Conservation (phyloP, 2,888 invertebrate genomes). For the Caenorhabditis sinica region DNA sequence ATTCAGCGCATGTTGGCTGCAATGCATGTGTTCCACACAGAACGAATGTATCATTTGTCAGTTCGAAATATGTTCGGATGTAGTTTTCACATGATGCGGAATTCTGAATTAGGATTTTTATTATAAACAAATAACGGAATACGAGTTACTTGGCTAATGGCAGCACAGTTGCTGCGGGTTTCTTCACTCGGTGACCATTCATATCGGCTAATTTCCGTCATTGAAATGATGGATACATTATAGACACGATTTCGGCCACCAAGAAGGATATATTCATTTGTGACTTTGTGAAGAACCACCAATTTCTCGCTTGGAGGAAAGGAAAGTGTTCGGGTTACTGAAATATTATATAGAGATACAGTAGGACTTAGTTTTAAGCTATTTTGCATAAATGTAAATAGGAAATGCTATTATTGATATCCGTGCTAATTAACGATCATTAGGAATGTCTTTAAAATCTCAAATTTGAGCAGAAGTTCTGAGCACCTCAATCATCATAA, state of each 20-base stretch:
- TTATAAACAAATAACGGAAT: not conserved
- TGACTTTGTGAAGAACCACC: slow-evolving; percentile 53
- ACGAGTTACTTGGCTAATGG: slow-evolving; percentile 54
- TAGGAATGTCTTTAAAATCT: too few relatives aligned
- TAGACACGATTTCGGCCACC: slow-evolving; percentile 68
- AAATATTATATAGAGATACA: slow-evolving; percentile 11
- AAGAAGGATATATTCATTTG: slow-evolving; percentile 41
- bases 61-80: slow-evolving; percentile 70
- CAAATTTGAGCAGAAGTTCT: too few relatives aligned
- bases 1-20: slow-evolving; percentile 68
- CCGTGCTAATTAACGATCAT: too few relatives aligned
- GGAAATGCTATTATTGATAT: too few relatives aligned
- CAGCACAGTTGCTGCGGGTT: slow-evolving; percentile 58
- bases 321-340: slow-evolving; percentile 49
- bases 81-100: slow-evolving; percentile 65
- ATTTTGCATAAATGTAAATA: too few relatives aligned
- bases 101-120: slow-evolving; percentile 49
- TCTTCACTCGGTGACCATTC: slow-evolving; percentile 66
- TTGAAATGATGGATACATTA: slow-evolving; percentile 61
- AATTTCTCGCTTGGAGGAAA: slow-evolving; percentile 50
- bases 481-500: too few relatives aligned
- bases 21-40: slow-evolving; percentile 72
- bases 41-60: slow-evolving; percentile 56
- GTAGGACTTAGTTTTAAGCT: too few relatives aligned
- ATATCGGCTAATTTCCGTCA: slow-evolving; percentile 54